Percentiles rank a stretch among this genome's conserved stretches.
Conservation (phyloP, 2,888 invertebrate genomes). For the Eumacrocentrus americanus region DNA sequence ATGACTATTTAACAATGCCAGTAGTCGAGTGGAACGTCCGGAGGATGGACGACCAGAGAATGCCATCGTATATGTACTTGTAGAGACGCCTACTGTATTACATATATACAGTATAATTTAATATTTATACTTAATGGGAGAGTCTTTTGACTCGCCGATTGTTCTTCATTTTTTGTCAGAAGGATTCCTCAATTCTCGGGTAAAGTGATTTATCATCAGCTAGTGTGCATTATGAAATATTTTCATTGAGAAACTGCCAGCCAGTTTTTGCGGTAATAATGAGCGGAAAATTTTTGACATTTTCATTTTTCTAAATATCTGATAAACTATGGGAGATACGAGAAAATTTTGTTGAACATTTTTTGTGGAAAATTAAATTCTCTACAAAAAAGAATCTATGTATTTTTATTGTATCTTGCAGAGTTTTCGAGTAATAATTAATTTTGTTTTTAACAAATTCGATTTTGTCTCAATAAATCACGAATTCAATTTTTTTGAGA, state of each 20-base stretch:
- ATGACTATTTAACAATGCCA: background rate
- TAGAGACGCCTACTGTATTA: no score
- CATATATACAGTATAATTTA: no score
- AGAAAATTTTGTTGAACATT: background rate
- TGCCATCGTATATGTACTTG: no score
- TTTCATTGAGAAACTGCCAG: background rate
- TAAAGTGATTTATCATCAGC: background rate
- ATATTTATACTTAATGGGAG: no score
- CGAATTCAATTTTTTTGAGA: background rate
- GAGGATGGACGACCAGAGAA: constrained; percentile 9
- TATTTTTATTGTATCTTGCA: background rate
- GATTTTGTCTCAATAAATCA: background rate
- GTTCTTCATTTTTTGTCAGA: background rate
- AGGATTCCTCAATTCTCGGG: background rate
- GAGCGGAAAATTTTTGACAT: background rate
- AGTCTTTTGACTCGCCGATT: background rate
- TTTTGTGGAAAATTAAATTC: background rate
- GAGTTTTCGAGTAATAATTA: background rate
- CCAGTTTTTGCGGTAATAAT: background rate
- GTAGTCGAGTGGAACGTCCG: background rate
- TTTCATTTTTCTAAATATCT: background rate
- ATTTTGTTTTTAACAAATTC: background rate
- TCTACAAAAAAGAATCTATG: background rate
- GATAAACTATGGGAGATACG: background rate
- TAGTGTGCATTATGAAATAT: background rate